Evolutionary conservation across 2,888 invertebrate species (phyloP).

Genomic region (Cerceris ruficornis): DNA sequence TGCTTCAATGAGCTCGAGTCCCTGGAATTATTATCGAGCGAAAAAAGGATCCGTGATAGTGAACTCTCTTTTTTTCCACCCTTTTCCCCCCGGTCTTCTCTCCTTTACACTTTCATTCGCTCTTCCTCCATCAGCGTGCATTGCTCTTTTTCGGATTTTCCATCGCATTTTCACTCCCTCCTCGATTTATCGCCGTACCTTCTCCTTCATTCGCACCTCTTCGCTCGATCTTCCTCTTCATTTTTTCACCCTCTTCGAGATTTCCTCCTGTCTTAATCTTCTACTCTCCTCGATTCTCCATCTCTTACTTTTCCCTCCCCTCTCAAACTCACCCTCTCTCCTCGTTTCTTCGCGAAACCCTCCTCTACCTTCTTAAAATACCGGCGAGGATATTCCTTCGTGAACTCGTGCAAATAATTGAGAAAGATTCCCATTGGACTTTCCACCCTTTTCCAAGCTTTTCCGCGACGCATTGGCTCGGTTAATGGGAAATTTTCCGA

Average conservation of each 20-base stretch:
- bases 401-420: constrained; percentile 64
- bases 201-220: too few relatives aligned
- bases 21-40: constrained; percentile 63
- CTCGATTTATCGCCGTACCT: too few relatives aligned
- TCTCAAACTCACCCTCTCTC: background rate
- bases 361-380: constrained; percentile 49
- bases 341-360: background rate
- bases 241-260: background rate
- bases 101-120: too few relatives aligned
- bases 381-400: constrained; percentile 46
- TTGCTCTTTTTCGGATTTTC: too few relatives aligned
- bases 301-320: background rate
- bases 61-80: background rate
- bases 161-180: background rate
- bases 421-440: constrained; percentile 41
- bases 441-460: background rate
- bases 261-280: background rate
- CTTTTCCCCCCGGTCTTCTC: too few relatives aligned
- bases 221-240: too few relatives aligned
- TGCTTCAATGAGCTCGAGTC: constrained; percentile 42
- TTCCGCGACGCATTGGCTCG: constrained; percentile 46
- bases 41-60: constrained; percentile 12
- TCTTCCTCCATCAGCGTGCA: too few relatives aligned
- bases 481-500: constrained; percentile 61
- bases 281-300: background rate